Evolutionary conservation across 2,113 vertebrate genomes (phyloP).

Genomic region (Acanthochromis polyacanthus): DNA sequence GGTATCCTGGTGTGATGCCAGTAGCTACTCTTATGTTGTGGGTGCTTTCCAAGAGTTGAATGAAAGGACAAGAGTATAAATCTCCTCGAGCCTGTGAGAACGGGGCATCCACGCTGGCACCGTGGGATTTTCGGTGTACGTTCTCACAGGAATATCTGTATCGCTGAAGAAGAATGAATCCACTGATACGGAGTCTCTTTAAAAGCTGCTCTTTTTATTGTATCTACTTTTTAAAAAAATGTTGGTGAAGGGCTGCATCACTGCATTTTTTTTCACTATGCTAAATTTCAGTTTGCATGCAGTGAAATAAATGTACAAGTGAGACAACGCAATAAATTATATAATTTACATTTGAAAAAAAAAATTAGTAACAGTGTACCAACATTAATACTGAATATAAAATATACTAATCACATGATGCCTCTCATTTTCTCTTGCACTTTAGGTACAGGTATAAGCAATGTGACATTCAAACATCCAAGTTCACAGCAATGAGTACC

Average conservation of each 20-base stretch:
- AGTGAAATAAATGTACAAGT: constrained; percentile 93
- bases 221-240: constrained; percentile 87
- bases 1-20: constrained; percentile 60
- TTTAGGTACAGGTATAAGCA: constrained; percentile 90
- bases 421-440: constrained; percentile 82
- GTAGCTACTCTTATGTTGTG: constrained; percentile 51
- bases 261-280: constrained; percentile 90
- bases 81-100: constrained; percentile 57
- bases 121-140: not conserved
- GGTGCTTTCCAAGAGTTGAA: constrained; percentile 64
- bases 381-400: constrained; percentile 99
- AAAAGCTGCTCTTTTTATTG: constrained; percentile 93
- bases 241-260: constrained; percentile 89
- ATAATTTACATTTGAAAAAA: constrained; percentile 98
- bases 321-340: constrained; percentile 99
- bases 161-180: constrained; percentile 36
- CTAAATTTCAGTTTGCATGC: constrained; percentile 91
- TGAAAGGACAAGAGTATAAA: constrained; percentile 55
- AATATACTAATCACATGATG: constrained; percentile 97
- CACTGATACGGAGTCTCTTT: constrained; percentile 68
- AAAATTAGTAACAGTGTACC: constrained; percentile 97
- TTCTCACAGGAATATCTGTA: not conserved
- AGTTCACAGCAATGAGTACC: constrained; percentile 87
- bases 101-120: constrained; percentile 25
- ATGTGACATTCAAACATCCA: constrained; percentile 92